Evolutionary conservation across 2,888 invertebrate species (phyloP), one percentile per base, ranked within the genome.

Genomic region (Calliopum simillimum): DNA sequence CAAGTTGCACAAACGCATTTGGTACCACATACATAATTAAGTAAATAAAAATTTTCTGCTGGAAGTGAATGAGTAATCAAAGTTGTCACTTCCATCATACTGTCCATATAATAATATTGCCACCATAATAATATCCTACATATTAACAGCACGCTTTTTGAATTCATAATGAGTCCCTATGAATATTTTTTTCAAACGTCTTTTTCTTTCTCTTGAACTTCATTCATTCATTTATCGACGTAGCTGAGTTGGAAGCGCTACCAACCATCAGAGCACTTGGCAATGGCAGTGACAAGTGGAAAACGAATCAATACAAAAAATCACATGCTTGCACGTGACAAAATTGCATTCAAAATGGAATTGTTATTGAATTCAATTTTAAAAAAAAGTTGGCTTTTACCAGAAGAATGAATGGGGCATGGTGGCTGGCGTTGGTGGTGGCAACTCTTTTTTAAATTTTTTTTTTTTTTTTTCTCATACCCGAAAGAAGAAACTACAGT

Each of bases 251-350:
- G 25, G 59, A n/a, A 43, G 13, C 46, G 44, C 11, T 12, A 3
- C 21, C 16, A 16, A n/a, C 4, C 43, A 11, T 43, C 43, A n/a
- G n/a, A 4, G 44, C 12, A 44, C 19, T 21, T 43, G 61, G 61
- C 43, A 21, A 46, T 44, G 14, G 19, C 21, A 6, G 23, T 13
- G 11, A 23, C 55, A 14, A 19, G 53, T 19, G 19, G 46, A 23
- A 16, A 46, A 23, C 41, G 59, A 68, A 68, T 21, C 56, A 65
- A 66, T n/a, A 59, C 58, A 46, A 69, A 47, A 69, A 66, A 71
- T 69, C 71, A 73, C 71, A 71, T 68, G 69, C 49, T 56, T 63
- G 73, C 71, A 71, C 73, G 73, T 73, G 73, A 73, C 71, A 41
- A 41, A 19, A 64, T 14, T 69, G 64, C 56, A 69, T n/a, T 64